phyloP scores from a whole-genome alignment of 1,140 invertebrate species.

The Drosophila equinoxialis region DNA sequence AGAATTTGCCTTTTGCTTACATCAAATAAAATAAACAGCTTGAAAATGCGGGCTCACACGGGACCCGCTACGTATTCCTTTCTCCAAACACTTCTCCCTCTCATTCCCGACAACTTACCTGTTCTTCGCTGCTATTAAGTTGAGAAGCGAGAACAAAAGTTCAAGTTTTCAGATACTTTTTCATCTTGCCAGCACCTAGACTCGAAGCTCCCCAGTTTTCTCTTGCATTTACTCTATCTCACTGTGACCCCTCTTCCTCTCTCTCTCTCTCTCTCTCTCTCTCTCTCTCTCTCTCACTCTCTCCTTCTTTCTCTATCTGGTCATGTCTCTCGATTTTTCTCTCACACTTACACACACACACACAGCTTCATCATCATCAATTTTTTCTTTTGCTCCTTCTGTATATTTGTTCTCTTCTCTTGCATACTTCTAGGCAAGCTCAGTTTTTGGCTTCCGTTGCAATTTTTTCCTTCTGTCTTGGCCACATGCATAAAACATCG shows the following conservation, averaged over 20 bases:
- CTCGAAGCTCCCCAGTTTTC: background rate
- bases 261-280: background rate
- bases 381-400: constrained; percentile 37
- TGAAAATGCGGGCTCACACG: constrained; percentile 30
- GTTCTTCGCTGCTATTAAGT: constrained; percentile 47
- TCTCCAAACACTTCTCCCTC: background rate
- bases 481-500: constrained; percentile 71
- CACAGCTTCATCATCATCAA: constrained; percentile 68
- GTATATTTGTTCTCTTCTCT: constrained; percentile 31
- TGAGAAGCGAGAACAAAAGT: constrained; percentile 67
- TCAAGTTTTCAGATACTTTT: constrained; percentile 64
- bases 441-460: constrained; percentile 29
- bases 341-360: constrained; percentile 12
- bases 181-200: constrained; percentile 26
- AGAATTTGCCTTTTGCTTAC: constrained; percentile 35
- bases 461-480: constrained; percentile 27
- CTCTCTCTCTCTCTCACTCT: constrained; percentile 4
- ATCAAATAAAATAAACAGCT: constrained; percentile 71
- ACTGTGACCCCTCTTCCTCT: background rate
- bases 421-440: constrained; percentile 26
- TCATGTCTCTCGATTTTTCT: background rate
- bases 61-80: background rate
- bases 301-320: background rate
- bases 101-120: background rate
- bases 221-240: background rate